Base-by-base conservation (phyloP, 30 jellyfish, hydroid and myxozoan species). In the Cassiopea xamachana region DNA sequence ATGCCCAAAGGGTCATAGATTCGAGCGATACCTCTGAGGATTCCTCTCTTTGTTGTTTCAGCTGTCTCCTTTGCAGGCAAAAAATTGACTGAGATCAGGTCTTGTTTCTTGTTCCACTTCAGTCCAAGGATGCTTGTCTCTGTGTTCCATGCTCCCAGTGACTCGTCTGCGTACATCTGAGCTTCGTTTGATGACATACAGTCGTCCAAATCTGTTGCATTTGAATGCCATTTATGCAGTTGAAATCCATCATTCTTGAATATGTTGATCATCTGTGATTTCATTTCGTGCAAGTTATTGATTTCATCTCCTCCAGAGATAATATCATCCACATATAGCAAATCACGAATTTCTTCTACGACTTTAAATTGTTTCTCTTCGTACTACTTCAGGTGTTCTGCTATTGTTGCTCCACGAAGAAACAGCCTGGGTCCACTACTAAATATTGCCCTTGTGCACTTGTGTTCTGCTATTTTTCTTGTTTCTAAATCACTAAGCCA, bases 201-300 rank as follows among this genome's bases (percentile, higher is more conserved):
- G 6, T 60, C 60, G 43, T 77, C 94, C 44, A 77, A 14, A 46
- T 76, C 77, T 76, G 49, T 9, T 43, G 39, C 60, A 68, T 86
- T 73, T 15, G 92, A 74, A 75, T 87, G 94, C 94, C 94, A 78
- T 89, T 87, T 87, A 79, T 87, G 94, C 19, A 87, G 91, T 44
- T 15, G 43, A 55, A 87, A 76, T 15, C 84, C 77, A 14, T 45
- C 94, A 7, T 75, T 92, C 67, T 50, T 51, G 74, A 83, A 16
- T 5, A 83, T 83, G 48, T 39, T 47, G 71, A 69, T 83, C 73
- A 69, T 70, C 8, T 48, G 75, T 16, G 12, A 14, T 48, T 69
- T 83, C 49, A 62, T 9, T 3, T 69, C 48, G 14, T 18, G 16
- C 19, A 71, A 44, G 51, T 64, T 87, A 27, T 1, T 48, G 39